phyloP scores from a whole-genome alignment of 2,797 vertebrate genomes.

The Smutsia temminckii region DNA sequence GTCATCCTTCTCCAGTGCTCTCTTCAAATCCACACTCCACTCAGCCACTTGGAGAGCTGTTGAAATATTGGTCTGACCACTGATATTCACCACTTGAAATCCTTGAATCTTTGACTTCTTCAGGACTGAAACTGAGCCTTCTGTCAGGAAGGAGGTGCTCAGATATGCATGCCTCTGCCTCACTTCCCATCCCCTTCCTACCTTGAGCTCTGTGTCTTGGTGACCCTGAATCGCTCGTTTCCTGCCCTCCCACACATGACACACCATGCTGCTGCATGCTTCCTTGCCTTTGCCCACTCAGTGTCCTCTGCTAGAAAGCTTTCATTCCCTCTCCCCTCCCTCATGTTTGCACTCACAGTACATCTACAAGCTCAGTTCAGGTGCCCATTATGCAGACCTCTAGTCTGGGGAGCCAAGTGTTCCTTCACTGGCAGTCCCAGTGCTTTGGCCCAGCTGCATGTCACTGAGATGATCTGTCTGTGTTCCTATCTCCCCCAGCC shows the following conservation, averaged over 20 bases:
- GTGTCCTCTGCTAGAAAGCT: neutral
- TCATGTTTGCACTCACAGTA: neutral
- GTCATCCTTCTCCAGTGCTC: neutral
- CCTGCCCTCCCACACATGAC: accelerated
- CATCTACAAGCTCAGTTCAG: neutral
- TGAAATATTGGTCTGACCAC: neutral
- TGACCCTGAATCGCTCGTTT: neutral
- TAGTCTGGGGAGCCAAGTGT: neutral
- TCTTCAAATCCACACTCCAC: neutral
- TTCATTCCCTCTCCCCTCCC: too few species aligned
- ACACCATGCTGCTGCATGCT: too few species aligned
- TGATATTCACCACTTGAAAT: neutral
- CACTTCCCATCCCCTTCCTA: neutral
- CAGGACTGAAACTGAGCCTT: too few species aligned
- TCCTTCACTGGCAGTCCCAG: neutral
- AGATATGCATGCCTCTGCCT: neutral
- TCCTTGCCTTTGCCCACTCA: neutral
- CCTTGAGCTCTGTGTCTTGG: neutral
- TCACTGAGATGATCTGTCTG: neutral
- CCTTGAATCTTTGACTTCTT: neutral
- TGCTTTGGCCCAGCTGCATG: neutral
- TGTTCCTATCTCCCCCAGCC: neutral
- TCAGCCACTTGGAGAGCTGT: neutral
- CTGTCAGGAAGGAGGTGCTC: accelerated
- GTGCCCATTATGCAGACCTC: neutral